A percentile compares a stretch with the other conserved stretches of the same genome.
These are phyloP conservation scores for Hemitrygon akajei DNA, from an alignment of 2,797 vertebrate species.

Conservation along the genomic window DNA sequence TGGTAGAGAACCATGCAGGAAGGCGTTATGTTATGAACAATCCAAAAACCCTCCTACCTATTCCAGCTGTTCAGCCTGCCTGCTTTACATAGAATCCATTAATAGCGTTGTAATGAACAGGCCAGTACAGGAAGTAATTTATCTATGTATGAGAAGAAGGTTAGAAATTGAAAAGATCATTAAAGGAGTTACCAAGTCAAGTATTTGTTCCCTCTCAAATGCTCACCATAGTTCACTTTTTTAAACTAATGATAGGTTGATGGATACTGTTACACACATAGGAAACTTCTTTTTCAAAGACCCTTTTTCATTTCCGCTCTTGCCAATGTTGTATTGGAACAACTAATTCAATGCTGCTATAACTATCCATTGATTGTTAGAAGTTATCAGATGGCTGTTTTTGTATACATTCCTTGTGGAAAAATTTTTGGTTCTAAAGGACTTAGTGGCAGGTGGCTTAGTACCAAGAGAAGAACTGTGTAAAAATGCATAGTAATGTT, in stretches of 20 bases:
- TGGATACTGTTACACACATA: neutral
- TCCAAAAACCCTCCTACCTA: no score
- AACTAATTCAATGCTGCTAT: neutral
- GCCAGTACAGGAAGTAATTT: no score
- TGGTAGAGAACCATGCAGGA: no score
- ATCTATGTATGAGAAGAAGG: no score
- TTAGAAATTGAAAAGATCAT: neutral
- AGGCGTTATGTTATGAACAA: no score
- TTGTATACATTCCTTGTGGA: neutral
- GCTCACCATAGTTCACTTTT: neutral
- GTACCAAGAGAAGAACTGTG: neutral
- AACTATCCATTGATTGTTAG: neutral
- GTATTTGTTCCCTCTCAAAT: neutral
- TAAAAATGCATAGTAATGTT: neutral
- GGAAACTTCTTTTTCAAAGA: neutral
- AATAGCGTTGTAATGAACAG: no score
- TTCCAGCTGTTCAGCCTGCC: no score
- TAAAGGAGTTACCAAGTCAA: neutral
- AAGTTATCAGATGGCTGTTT: neutral
- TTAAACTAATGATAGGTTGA: neutral
- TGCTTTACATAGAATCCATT: no score
- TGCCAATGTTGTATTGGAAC: neutral
- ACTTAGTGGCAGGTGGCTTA: neutral
- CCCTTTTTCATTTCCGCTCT: neutral
- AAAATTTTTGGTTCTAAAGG: neutral